phyloP scores from a whole-genome alignment of 2,888 invertebrate genomes.

The Archips crataeganus region DNA sequence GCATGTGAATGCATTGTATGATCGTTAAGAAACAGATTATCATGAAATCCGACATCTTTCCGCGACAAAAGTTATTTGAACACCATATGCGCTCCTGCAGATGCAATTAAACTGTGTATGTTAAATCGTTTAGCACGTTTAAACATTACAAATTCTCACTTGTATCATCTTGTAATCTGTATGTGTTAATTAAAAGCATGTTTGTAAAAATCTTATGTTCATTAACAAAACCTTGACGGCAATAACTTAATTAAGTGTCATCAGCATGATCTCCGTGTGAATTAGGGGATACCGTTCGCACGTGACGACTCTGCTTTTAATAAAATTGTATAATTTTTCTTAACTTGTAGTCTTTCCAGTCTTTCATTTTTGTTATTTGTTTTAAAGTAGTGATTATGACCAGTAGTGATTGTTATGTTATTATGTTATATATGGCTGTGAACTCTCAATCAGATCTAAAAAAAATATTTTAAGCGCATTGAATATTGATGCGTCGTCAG shows the following conservation, averaged over 20 bases:
- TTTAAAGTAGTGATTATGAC: constrained; percentile 5
- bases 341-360: background rate
- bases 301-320: constrained; percentile 29
- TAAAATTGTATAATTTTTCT: constrained; percentile 1
- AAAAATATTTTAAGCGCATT: background rate
- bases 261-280: constrained; percentile 36
- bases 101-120: constrained; percentile 43
- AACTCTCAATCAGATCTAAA: background rate
- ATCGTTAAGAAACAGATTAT: constrained; percentile 31
- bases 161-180: constrained; percentile 36
- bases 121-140: constrained; percentile 39
- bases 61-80: constrained; percentile 7
- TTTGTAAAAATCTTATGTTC: constrained; percentile 29
- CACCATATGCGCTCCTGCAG: constrained; percentile 42
- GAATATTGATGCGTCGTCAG: background rate
- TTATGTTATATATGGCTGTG: background rate
- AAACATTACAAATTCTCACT: constrained; percentile 16
- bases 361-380: background rate
- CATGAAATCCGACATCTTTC: constrained; percentile 23
- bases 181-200: constrained; percentile 34
- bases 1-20: constrained; percentile 55
- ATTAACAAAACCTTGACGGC: constrained; percentile 15
- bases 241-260: constrained; percentile 29
- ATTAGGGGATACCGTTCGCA: constrained; percentile 24
- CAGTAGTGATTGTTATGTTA: constrained; percentile 4